phyloP scores from a whole-genome alignment of 1,140 invertebrate genomes.

The Oreohelix idahoensis region DNA sequence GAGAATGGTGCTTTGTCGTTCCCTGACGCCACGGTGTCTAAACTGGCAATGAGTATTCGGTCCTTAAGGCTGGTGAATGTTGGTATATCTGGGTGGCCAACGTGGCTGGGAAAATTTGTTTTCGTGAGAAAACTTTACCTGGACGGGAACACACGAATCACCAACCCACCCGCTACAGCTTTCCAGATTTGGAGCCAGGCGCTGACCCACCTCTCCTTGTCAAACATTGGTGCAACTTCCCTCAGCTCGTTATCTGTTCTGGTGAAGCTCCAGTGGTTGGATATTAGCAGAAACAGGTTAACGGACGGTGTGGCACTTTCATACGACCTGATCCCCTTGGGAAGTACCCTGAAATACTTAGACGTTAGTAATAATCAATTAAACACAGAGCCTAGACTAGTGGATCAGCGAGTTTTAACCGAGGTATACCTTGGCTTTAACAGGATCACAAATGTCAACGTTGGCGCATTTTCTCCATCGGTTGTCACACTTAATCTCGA shows the following conservation, averaged over 20 bases:
- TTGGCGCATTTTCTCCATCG: background rate
- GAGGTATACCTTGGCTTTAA: background rate
- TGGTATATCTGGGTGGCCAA: background rate
- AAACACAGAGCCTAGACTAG: background rate
- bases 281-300: background rate
- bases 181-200: background rate
- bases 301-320: background rate
- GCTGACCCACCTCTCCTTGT: background rate
- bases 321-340: background rate
- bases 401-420: background rate
- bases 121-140: background rate
- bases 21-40: background rate
- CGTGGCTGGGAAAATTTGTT: background rate
- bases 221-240: background rate
- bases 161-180: background rate
- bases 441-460: background rate
- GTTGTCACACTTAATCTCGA: background rate
- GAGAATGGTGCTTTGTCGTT: background rate
- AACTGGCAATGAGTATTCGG: background rate
- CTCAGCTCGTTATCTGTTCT: background rate
- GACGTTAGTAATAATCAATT: background rate
- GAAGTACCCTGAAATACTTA: background rate
- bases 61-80: background rate
- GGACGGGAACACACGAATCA: background rate
- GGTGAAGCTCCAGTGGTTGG: background rate